Evolutionary conservation across 1,140 invertebrate species (phyloP).

Genomic region (Drosophila yakuba): DNA sequence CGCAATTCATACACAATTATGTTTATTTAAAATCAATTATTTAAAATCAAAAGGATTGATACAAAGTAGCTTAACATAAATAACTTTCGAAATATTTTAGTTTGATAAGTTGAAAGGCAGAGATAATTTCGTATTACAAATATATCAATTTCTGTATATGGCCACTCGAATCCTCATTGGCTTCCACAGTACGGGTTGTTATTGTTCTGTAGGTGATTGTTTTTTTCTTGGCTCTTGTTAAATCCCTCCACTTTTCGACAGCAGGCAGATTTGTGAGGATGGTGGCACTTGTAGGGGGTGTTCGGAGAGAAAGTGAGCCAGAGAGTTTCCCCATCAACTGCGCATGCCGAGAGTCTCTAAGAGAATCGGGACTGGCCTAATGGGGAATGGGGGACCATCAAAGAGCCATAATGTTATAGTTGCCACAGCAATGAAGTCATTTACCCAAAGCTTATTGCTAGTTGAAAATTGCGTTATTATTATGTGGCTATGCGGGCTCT

Average conservation of each 20-base stretch:
- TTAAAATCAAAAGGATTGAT: no score
- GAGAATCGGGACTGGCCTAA: constrained; percentile 15
- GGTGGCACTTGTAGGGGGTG: constrained; percentile 27
- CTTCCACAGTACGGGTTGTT: constrained; percentile 34
- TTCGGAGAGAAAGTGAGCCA: constrained; percentile 17
- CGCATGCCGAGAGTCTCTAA: constrained; percentile 42
- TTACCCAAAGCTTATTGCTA: constrained; percentile 42
- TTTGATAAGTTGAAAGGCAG: no score
- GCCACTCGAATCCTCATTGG: constrained; percentile 16
- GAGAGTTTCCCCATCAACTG: constrained; percentile 22
- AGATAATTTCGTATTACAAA: no score
- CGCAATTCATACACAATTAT: neutral
- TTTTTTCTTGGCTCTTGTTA: constrained; percentile 7
- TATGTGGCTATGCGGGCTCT: constrained; percentile 29
- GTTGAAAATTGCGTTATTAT: constrained; percentile 51
- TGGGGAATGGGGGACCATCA: constrained; percentile 4
- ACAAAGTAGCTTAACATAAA: no score
- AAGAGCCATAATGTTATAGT: constrained; percentile 51
- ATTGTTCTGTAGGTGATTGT: constrained; percentile 32
- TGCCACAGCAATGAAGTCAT: constrained; percentile 47
- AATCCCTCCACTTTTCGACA: constrained; percentile 33
- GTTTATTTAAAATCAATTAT: neutral
- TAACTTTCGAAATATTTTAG: no score
- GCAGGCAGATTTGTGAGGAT: constrained; percentile 1
- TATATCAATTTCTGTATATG: no score